phyloP scores from a whole-genome alignment of 2,797 vertebrate genomes.

The Sternarchorhynchus goeldii region DNA sequence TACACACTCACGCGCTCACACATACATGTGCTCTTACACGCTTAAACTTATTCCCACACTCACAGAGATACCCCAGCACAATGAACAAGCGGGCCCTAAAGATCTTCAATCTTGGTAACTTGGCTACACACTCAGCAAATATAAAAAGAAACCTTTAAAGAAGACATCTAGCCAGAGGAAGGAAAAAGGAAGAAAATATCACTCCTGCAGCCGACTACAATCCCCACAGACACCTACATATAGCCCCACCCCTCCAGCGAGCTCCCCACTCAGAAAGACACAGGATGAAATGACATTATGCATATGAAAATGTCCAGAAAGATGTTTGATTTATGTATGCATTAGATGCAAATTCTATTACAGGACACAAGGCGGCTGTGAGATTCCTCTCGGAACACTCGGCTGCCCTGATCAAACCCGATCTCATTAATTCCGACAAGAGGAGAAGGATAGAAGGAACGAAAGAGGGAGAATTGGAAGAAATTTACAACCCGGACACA shows the following conservation, averaged over 20 bases:
- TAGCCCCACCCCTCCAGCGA: conserved; percentile 63
- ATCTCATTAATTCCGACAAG: conserved; percentile 99
- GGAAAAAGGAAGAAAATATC: conserved; percentile 65
- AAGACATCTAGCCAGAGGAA: conserved; percentile 23
- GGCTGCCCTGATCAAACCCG: conserved; percentile 99
- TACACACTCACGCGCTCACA: conserved; percentile 2
- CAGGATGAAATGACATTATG: conserved; percentile 99
- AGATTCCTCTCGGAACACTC: conserved; percentile 99
- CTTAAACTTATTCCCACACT: conserved; percentile 6
- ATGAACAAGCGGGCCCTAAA: conserved; percentile 92
- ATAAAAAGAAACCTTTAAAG: conserved; percentile 92
- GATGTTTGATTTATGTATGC: conserved; percentile 99
- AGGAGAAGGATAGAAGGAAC: conserved; percentile 88
- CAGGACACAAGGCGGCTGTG: conserved; percentile 97
- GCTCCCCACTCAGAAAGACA: conserved; percentile 89
- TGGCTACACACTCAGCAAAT: conserved; percentile 88
- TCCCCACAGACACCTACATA: conserved; percentile 69
- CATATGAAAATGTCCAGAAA: conserved; percentile 99
- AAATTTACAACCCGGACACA: conserved; percentile 99
- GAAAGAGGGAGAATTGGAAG: conserved; percentile 86
- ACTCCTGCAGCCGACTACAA: conserved; percentile 69
- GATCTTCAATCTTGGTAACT: conserved; percentile 85
- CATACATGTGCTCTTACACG: background rate
- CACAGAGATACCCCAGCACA: conserved; percentile 61
- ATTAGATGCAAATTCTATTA: conserved; percentile 99